phyloP scores from a whole-genome alignment of 2,797 vertebrate species.

The Ctenosaura bakeri region DNA sequence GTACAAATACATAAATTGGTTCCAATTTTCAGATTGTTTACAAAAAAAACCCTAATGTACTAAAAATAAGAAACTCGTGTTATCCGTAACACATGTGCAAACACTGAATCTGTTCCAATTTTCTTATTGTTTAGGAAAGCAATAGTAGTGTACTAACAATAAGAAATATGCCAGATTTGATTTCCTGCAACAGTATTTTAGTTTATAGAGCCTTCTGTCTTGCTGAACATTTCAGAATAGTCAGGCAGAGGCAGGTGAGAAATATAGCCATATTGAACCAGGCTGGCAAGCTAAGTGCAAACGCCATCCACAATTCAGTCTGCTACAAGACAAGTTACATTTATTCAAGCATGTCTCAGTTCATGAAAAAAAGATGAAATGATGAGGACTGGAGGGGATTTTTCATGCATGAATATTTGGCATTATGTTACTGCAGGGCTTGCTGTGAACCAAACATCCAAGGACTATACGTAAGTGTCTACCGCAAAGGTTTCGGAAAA shows the following conservation, averaged over 20 bases:
- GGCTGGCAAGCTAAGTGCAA: not conserved
- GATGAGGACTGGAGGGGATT: conserved; percentile 46
- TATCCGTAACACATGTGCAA: not conserved
- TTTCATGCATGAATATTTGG: conserved; percentile 30
- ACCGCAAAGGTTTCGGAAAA: not conserved
- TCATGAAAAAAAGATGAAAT: conserved; percentile 38
- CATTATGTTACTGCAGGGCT: conserved; percentile 48
- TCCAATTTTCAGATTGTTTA: too few species aligned
- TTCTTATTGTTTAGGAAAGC: not conserved
- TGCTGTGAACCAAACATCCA: conserved; percentile 13
- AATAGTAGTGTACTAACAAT: not conserved
- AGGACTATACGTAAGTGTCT: not conserved
- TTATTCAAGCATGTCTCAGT: conserved; percentile 48
- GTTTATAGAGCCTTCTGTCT: not conserved
- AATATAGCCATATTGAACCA: not conserved
- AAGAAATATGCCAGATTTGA: not conserved
- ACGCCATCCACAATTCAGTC: conserved; percentile 25
- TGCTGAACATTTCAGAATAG: not conserved
- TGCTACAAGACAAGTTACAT: conserved; percentile 55
- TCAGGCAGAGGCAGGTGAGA: accelerated
- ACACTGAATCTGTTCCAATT: not conserved
- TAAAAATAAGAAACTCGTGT: too few species aligned
- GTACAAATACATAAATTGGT: not conserved
- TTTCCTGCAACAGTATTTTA: conserved; percentile 4
- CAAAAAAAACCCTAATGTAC: too few species aligned